Base-by-base conservation (phyloP, 2,113 vertebrate genomes). In the Hippocampus mohnikei region DNA sequence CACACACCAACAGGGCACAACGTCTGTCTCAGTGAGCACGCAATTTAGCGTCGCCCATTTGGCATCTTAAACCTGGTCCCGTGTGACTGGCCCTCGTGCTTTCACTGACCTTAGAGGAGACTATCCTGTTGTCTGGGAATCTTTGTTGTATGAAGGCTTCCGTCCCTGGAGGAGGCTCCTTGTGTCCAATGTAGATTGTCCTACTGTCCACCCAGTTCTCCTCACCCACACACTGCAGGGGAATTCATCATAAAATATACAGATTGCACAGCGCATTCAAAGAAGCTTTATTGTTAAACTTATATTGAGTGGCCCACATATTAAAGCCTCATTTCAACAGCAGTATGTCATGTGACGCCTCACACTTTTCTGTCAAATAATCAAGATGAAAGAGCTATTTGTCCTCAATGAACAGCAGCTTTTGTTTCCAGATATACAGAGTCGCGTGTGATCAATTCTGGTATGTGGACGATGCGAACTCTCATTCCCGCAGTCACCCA, bases 201-300 rank as follows among this genome's bases (percentile, higher is more conserved):
- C 97, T 89, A 89, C 89, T 99, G 93, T 99, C 96, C 81, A 99
- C 97, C 93, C 95, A 98, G 58, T 94, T 95, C 88, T 99, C 97
- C 90, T 99, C 96, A 81, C 97, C 97, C 18, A 91, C 91, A 90
- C 97, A 99, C 97, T 99, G 72, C 0, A 56, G 16, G 21, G 37
- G 12, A 4, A 29, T 11, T 16, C 50, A 42, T 7, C 10, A 42
- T 15, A 64, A 55, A 41, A 40, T 37, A 23, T 21, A 44, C 16
- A n/a, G 10, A 20, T 21, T 13, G 2, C 8, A 42, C 58, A 65
- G 12, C n/a, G 11, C 11, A 37, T 40, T 53, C 27, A 27, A 66
- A 46, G 7, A 59, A 25, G 8, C n/a, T 66, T 66, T 48, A 13
- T 37, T 21, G 48, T 3, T 3, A 1, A 27, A 48, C 3, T 46